Evolutionary conservation across 2,888 invertebrate species (phyloP).

Genomic region (Anthophora plumipes): DNA sequence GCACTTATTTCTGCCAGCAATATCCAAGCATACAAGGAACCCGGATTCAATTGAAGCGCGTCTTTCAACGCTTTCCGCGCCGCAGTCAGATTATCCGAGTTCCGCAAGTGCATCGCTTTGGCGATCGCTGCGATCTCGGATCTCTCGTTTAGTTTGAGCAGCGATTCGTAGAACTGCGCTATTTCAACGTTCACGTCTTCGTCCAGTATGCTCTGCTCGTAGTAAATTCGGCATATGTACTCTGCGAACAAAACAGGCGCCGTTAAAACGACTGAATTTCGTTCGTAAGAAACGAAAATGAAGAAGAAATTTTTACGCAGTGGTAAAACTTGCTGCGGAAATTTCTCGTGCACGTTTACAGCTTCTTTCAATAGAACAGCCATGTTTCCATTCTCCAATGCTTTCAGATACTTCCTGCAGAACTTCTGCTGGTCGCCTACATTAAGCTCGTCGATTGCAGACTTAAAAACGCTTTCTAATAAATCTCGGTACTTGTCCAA

Average conservation of each 20-base stretch:
- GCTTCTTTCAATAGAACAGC: constrained; percentile 84
- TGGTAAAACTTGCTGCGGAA: constrained; percentile 85
- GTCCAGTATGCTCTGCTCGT: constrained; percentile 82
- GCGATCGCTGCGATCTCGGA: constrained; percentile 88
- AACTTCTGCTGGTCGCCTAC: constrained; percentile 77
- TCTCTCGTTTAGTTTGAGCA: constrained; percentile 86
- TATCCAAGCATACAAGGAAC: constrained; percentile 85
- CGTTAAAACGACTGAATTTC: too few species aligned
- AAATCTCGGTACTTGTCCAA: constrained; percentile 62
- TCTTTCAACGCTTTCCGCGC: constrained; percentile 86
- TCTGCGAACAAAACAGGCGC: constrained; percentile 81
- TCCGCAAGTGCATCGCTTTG: constrained; percentile 86
- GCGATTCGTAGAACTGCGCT: constrained; percentile 85
- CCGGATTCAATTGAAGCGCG: constrained; percentile 83
- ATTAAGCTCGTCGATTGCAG: constrained; percentile 79
- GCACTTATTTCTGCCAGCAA: constrained; percentile 85
- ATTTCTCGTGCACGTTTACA: constrained; percentile 85
- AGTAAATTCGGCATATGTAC: constrained; percentile 88
- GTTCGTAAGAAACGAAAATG: too few species aligned
- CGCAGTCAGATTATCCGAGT: constrained; percentile 86
- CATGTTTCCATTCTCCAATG: constrained; percentile 84
- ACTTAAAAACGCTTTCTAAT: constrained; percentile 71
- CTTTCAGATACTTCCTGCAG: constrained; percentile 85
- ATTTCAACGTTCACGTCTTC: constrained; percentile 82
- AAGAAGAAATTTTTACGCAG: constrained; percentile 82